Evolutionary conservation across 2,888 invertebrate species (phyloP).

Genomic region (Drosophila gaucha): DNA sequence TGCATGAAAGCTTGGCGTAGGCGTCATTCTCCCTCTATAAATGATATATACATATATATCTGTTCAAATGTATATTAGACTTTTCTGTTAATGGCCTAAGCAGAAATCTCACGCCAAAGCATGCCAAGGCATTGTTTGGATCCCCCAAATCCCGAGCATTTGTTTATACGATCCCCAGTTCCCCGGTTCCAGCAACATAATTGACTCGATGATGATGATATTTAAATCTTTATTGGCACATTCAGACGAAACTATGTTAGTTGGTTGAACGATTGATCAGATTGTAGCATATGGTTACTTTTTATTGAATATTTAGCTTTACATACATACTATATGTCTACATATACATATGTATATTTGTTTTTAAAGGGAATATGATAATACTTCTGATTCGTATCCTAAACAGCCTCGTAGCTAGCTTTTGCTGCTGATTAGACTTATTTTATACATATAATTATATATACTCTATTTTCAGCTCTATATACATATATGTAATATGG

Average conservation of each 20-base stretch:
- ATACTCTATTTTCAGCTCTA: no score
- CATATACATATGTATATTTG: neutral
- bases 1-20: slow-evolving; percentile 69
- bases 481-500: neutral
- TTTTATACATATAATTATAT: neutral
- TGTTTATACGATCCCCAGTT: slow-evolving; percentile 54
- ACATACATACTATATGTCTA: neutral
- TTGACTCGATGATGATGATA: slow-evolving; percentile 35
- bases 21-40: slow-evolving; percentile 27
- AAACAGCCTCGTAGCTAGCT: neutral
- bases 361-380: neutral
- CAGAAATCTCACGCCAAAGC: slow-evolving; percentile 40
- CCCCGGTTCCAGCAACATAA: slow-evolving; percentile 25
- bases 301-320: neutral
- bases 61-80: slow-evolving; percentile 19
- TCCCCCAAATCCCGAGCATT: slow-evolving; percentile 21
- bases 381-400: neutral
- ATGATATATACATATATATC: slow-evolving; percentile 11
- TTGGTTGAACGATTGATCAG: slow-evolving; percentile 43
- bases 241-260: slow-evolving; percentile 41
- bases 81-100: slow-evolving; percentile 42
- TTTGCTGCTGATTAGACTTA: neutral
- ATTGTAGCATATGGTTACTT: slow-evolving; percentile 12
- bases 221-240: slow-evolving; percentile 21
- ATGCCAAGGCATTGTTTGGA: slow-evolving; percentile 34